These are phyloP conservation scores for Pygoscelis adeliae DNA, from an alignment of 2,113 vertebrate species.

Conservation along the genomic window DNA sequence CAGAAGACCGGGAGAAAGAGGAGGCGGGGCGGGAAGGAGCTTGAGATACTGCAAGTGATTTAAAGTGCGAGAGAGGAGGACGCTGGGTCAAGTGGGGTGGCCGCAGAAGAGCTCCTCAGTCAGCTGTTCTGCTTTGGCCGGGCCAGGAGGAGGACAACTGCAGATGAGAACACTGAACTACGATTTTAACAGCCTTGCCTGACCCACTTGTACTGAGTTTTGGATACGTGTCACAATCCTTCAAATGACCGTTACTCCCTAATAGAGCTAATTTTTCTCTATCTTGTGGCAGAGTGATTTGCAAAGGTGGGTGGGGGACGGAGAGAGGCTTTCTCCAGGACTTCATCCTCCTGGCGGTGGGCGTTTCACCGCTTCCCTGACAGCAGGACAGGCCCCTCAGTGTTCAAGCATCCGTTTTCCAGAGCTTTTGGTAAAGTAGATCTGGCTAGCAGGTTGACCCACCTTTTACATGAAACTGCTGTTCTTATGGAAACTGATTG, in stretches of 20 bases:
- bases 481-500: conserved; percentile 62
- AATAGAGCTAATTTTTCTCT: not conserved
- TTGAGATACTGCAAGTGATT: not conserved
- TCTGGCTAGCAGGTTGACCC: not conserved
- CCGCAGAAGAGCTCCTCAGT: not conserved
- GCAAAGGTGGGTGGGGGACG: not conserved
- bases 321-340: not conserved
- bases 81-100: not conserved
- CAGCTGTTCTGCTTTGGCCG: not conserved
- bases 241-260: not conserved
- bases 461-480: conserved; percentile 38
- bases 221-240: not conserved
- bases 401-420: not conserved
- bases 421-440: not conserved
- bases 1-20: not conserved
- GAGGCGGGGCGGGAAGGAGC: not conserved
- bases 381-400: not conserved
- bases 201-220: not conserved
- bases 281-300: not conserved
- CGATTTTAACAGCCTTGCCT: not conserved
- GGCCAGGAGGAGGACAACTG: not conserved
- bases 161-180: conserved; percentile 25
- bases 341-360: not conserved
- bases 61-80: not conserved
- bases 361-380: not conserved